Base-by-base conservation (phyloP, 2,113 vertebrate genomes). In the Ochotona princeps region DNA sequence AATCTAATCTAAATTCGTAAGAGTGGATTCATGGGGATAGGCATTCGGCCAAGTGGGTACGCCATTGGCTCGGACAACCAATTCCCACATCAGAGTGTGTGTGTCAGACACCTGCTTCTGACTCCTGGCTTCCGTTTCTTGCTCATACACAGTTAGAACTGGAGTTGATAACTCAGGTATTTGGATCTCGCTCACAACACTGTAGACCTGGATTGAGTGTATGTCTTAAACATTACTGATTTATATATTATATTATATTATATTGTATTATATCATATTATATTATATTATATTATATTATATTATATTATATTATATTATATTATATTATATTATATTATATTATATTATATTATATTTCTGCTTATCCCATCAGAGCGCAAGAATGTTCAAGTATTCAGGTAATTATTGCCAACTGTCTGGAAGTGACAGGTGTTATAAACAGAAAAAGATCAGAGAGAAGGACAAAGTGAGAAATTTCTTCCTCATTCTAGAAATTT, bases 401-500 rank as follows among this genome's bases (percentile, higher is more conserved):
- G 7, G 17, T 13, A 23, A 60, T 87, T 12, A 61, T 23, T 74
- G 61, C 5, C 65, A 69, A 17, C 11, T 84, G 32, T 84, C 67
- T 82, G 21, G 26, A 86, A 83, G 32, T 85, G 65, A 78, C 32
- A 67, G 32, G 26, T 44, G 51, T 94, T 13, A 66, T 51, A 65
- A 63, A 90, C 30, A 92, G 13, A 66, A 20, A 47, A 54, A 95
- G n/a, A 79, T 20, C 35, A 76, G 14, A 54, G 28, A 47, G 54
- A 79, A 81, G 25, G 32, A 80, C 61, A 78, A 23, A 9, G 8
- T 32, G 1, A 20, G 4, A 14, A 81, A 8, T 51, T 57, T 65
- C n/a, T 35, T 84, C 82, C 35, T 92, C 18, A 85, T 23, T 7
- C 80, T 69, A 15, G 1, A 90, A 95, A 89, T 74, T n/a, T 32